These are phyloP conservation scores for Bhutanitis thaidina DNA, from an alignment of 2,888 invertebrate species.

Conservation along the genomic window DNA sequence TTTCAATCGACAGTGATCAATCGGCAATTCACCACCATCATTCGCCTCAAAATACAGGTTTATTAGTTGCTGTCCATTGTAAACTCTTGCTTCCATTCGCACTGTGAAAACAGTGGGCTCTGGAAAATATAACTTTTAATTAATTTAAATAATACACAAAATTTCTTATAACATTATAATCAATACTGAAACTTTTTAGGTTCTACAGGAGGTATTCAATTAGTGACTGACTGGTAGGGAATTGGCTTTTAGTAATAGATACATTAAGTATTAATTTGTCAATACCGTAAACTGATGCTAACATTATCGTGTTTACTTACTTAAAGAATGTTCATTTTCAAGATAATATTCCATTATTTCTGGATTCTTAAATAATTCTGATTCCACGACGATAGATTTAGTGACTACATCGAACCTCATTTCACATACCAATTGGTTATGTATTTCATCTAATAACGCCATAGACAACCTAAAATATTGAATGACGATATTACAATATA, in stretches of 20 bases:
- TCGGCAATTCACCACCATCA: background rate
- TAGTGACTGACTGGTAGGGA: too few relatives aligned
- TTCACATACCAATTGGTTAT: background rate
- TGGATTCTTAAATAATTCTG: background rate
- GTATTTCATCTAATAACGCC: conserved; percentile 2
- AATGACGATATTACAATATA: too few relatives aligned
- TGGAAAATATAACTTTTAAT: background rate
- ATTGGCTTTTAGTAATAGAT: too few relatives aligned
- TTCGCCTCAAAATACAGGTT: conserved; percentile 5
- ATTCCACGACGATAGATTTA: background rate
- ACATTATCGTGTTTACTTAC: conserved; percentile 9
- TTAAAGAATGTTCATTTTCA: background rate
- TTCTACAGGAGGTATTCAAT: too few relatives aligned
- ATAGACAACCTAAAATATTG: conserved; percentile 1
- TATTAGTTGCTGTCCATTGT: background rate
- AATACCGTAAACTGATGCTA: too few relatives aligned
- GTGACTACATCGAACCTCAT: background rate
- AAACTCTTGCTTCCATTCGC: conserved; percentile 1
- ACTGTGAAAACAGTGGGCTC: background rate
- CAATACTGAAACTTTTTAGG: too few relatives aligned
- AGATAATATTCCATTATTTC: background rate
- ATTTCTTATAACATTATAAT: too few relatives aligned
- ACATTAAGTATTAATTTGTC: too few relatives aligned
- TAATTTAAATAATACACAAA: too few relatives aligned
- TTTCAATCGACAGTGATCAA: background rate